Conservation (phyloP, 92 coral and sea anemone species). For the Virgularia gustaviana region DNA sequence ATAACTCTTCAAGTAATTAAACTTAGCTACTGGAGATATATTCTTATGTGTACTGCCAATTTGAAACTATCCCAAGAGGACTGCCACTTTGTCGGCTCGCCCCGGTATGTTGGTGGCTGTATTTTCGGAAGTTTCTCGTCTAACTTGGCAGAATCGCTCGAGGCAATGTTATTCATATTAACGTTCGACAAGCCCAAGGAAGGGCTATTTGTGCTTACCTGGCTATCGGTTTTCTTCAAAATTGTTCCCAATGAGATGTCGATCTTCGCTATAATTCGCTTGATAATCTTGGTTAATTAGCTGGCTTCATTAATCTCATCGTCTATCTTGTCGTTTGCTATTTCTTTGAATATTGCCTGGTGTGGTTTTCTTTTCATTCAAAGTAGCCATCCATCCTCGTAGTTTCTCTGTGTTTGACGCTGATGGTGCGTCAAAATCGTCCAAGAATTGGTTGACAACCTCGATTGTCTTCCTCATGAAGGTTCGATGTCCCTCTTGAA, state of each 20-base stretch:
- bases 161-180: no score
- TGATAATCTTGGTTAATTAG: not conserved
- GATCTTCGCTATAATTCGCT: not conserved
- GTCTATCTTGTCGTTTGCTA: not conserved
- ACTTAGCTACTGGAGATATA: no score
- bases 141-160: no score
- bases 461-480: not conserved
- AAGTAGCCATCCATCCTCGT: not conserved
- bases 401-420: constrained; percentile 3
- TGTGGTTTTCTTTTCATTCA: not conserved
- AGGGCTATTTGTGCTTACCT: no score
- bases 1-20: no score
- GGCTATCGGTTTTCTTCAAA: not conserved
- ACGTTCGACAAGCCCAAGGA: no score
- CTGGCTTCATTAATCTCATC: not conserved
- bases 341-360: not conserved
- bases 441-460: not conserved
- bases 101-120: no score
- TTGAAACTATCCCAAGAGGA: no score
- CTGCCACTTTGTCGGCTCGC: no score
- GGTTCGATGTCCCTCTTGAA: not conserved
- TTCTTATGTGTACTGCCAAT: no score
- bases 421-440: not conserved
- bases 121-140: no score
- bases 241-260: not conserved